phyloP scores from a whole-genome alignment of 2,888 invertebrate species.

The Polymixis flavicincta region DNA sequence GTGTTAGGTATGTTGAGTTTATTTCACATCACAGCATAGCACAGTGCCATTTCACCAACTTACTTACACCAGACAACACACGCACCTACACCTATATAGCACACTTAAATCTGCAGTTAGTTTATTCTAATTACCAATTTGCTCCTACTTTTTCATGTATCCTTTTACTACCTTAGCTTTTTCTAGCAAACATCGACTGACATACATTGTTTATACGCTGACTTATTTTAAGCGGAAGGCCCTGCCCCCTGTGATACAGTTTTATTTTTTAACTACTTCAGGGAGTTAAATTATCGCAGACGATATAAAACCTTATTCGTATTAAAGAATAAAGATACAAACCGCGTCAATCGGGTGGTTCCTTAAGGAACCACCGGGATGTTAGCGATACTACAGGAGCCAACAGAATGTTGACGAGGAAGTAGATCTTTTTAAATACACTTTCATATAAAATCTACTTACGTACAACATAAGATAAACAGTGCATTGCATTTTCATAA shows the following conservation, averaged over 20 bases:
- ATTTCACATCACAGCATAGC: neutral
- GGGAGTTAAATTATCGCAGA: too few relatives aligned
- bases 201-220: neutral
- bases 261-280: neutral
- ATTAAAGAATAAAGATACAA: too few relatives aligned
- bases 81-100: neutral
- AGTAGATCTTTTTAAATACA: too few relatives aligned
- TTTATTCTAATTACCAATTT: neutral
- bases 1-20: conserved; percentile 22
- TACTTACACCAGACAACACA: neutral
- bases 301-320: too few relatives aligned
- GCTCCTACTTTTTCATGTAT: neutral
- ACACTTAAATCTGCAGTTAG: neutral
- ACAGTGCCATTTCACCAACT: neutral
- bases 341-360: too few relatives aligned
- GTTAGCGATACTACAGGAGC: too few relatives aligned
- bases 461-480: too few relatives aligned
- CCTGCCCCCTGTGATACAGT: neutral
- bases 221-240: neutral
- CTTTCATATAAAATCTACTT: too few relatives aligned
- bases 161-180: neutral
- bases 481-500: too few relatives aligned
- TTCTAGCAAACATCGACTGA: neutral
- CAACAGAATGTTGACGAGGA: neutral
- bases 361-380: too few relatives aligned